Evolutionary conservation across 2,888 invertebrate genomes (phyloP), one percentile per base, ranked within the genome.

Genomic region (Anarsia innoxiella): DNA sequence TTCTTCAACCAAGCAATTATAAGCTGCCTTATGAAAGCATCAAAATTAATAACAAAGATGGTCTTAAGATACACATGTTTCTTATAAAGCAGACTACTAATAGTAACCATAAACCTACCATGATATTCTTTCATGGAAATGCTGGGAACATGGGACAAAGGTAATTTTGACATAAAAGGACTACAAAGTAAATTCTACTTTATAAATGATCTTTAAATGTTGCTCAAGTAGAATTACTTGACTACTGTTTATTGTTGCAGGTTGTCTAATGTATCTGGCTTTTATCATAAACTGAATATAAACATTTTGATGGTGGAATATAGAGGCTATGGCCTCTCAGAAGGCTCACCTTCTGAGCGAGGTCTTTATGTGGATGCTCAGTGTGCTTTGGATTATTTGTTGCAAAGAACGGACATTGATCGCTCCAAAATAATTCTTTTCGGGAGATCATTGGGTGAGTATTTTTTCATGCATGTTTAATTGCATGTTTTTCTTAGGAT

Each of bases 111-210:
- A 90, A 89, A 36, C 94, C 95, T 0, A 97, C 97, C 6, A 85
- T 97, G 61, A 79, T 97, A 34, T 96, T 94, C 76, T 91, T 97
- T 48, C 97, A 98, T 85, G 97, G 97, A 3, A 98, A 97, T 88
- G 97, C 97, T 36, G 97, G 97, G 9, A 98, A 97, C 68, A 95
- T 97, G 88, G 97, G 97, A 0, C 97, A 97, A 66, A 90, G 93
- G 91, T 91, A 45, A 54, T 55, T 43, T 19, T 19, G n/a, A n/a
- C n/a, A n/a, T n/a, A n/a, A n/a, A n/a, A n/a, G n/a, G n/a, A n/a
- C n/a, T n/a, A n/a, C n/a, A n/a, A n/a, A n/a, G n/a, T n/a, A n/a
- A n/a, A n/a, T n/a, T n/a, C n/a, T n/a, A n/a, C n/a, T n/a, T n/a
- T n/a, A n/a, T n/a, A n/a, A n/a, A n/a, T n/a, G n/a, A n/a, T n/a